Evolutionary conservation across 1,140 invertebrate species (phyloP).

Genomic region (Nephotettix cincticeps): DNA sequence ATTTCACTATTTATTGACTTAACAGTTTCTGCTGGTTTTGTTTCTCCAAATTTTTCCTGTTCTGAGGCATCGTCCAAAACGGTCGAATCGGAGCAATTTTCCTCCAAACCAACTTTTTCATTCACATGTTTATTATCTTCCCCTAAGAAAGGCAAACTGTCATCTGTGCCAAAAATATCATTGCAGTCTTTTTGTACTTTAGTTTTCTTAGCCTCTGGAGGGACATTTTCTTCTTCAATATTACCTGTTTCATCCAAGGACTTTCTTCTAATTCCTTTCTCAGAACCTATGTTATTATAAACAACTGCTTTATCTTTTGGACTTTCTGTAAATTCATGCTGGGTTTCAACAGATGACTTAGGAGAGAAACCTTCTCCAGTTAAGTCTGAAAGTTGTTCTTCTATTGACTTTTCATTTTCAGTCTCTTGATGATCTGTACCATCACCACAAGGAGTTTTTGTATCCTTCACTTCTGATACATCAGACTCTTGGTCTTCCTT

Average conservation of each 20-base stretch:
- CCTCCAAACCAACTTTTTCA: too few species aligned
- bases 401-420: not conserved
- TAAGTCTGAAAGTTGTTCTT: not conserved
- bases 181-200: constrained; percentile 14
- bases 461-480: too few species aligned
- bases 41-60: too few species aligned
- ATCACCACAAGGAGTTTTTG: too few species aligned
- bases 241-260: not conserved
- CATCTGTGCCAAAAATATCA: not conserved
- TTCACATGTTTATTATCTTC: too few species aligned
- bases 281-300: not conserved
- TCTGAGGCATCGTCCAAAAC: too few species aligned
- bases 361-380: not conserved
- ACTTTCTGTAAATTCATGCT: not conserved
- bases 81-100: too few species aligned
- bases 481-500: too few species aligned
- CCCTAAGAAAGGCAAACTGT: not conserved
- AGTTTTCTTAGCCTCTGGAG: constrained; percentile 17
- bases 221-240: not conserved
- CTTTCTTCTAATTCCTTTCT: constrained; percentile 1
- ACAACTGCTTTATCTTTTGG: not conserved
- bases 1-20: too few species aligned
- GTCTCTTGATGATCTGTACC: not conserved
- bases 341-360: not conserved
- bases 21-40: too few species aligned